These are phyloP conservation scores for Dromiciops gliroides DNA, from an alignment of 2,113 vertebrate genomes.

Conservation along the genomic window DNA sequence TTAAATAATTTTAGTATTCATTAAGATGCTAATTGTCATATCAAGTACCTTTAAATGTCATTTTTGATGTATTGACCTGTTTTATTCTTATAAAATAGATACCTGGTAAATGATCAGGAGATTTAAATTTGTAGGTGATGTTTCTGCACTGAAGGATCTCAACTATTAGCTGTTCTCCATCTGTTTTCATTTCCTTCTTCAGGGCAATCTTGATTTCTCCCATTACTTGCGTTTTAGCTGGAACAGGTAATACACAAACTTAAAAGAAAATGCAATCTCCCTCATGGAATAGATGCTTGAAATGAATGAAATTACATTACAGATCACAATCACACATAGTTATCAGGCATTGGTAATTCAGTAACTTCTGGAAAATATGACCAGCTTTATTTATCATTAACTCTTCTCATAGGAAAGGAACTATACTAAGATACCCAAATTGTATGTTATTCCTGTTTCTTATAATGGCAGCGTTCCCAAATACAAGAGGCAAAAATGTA, in stretches of 20 bases:
- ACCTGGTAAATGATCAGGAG: slow-evolving; percentile 99
- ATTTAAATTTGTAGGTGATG: slow-evolving; percentile 99
- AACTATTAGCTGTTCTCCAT: slow-evolving; percentile 97
- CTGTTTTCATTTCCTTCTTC: slow-evolving; percentile 99
- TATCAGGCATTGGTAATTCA: background rate
- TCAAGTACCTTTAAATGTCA: background rate
- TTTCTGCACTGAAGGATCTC: slow-evolving; percentile 99
- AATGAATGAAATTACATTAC: background rate
- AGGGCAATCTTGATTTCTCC: slow-evolving; percentile 99
- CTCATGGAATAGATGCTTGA: background rate
- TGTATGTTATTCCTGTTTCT: background rate
- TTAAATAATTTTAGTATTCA: background rate
- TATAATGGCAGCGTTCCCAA: background rate
- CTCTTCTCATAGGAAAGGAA: background rate
- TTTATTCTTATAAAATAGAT: slow-evolving; percentile 55
- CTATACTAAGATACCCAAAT: background rate
- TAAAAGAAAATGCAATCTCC: background rate
- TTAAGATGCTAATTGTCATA: background rate
- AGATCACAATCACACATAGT: background rate
- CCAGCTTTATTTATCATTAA: background rate
- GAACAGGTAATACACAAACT: slow-evolving; percentile 62
- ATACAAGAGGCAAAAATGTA: background rate
- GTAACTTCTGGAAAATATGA: background rate
- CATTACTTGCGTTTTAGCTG: slow-evolving; percentile 96
- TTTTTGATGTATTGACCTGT: slow-evolving; percentile 10